These are phyloP conservation scores for Luffia ferchaultella DNA, from an alignment of 2,888 invertebrate species.

Conservation along the genomic window DNA sequence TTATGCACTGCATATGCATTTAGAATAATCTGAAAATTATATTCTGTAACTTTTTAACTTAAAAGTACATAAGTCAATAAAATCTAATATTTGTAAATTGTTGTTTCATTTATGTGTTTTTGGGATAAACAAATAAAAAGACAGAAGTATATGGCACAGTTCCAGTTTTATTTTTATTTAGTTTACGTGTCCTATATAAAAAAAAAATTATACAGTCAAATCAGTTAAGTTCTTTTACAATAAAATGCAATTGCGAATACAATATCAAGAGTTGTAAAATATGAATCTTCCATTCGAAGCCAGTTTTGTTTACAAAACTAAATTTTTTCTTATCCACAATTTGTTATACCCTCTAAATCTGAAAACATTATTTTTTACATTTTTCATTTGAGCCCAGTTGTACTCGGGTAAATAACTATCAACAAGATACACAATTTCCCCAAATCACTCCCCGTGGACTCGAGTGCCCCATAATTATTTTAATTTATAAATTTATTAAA, in stretches of 20 bases:
- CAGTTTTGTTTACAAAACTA: background rate
- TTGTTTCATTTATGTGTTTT: too few relatives aligned
- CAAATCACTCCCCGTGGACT: background rate
- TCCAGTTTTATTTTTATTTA: constrained; percentile 63
- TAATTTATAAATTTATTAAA: constrained; percentile 30
- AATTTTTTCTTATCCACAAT: background rate
- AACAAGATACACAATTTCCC: background rate
- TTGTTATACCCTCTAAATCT: constrained; percentile 39
- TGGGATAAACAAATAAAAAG: too few relatives aligned
- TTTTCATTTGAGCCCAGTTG: background rate
- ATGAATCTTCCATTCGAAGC: background rate
- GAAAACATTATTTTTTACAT: constrained; percentile 37
- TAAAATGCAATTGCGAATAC: background rate
- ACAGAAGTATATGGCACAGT: constrained; percentile 51
- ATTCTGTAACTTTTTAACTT: too few relatives aligned
- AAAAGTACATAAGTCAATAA: too few relatives aligned
- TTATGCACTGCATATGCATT: too few relatives aligned
- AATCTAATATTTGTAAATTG: too few relatives aligned
- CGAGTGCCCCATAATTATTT: constrained; percentile 36
- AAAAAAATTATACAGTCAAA: constrained; percentile 65
- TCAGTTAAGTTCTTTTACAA: constrained; percentile 42
- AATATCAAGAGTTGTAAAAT: background rate
- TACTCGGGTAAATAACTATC: background rate
- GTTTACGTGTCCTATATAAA: constrained; percentile 45
- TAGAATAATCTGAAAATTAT: too few relatives aligned